These are phyloP conservation scores for Chascanopsetta lugubris DNA, from an alignment of 2,113 vertebrate genomes.

Conservation along the genomic window DNA sequence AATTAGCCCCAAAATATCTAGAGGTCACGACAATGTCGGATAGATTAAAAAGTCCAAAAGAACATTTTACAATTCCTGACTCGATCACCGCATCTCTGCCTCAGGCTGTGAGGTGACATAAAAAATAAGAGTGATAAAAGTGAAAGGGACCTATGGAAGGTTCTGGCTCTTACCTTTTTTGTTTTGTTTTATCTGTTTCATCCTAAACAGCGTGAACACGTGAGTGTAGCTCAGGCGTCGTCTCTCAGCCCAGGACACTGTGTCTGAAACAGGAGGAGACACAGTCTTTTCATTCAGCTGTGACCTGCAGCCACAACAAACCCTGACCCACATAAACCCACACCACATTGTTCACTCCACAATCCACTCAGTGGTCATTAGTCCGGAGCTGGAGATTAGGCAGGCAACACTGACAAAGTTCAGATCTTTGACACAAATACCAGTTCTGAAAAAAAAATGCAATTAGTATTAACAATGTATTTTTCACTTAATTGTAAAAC, in stretches of 20 bases:
- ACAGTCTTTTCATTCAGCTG: conserved; percentile 35
- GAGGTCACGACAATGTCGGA: neutral
- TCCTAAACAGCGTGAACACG: conserved; percentile 3
- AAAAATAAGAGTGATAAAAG: too few species aligned
- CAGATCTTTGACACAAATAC: neutral
- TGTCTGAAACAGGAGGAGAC: conserved; percentile 32
- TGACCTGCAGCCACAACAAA: conserved; percentile 48
- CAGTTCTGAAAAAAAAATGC: neutral
- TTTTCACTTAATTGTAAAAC: neutral
- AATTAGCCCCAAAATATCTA: neutral
- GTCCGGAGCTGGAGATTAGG: conserved; percentile 11
- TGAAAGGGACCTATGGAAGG: conserved; percentile 1
- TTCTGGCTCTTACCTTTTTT: neutral
- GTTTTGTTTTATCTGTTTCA: conserved; percentile 20
- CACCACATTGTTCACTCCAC: conserved; percentile 45
- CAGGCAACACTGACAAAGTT: conserved; percentile 30
- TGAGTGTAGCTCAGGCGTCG: neutral
- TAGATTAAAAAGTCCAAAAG: too few species aligned
- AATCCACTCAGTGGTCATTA: conserved; percentile 45
- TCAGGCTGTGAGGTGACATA: too few species aligned
- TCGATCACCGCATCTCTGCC: too few species aligned
- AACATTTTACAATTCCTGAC: too few species aligned
- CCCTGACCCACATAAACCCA: conserved; percentile 52
- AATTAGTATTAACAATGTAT: neutral
- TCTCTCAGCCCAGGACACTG: conserved; percentile 7